phyloP scores from a whole-genome alignment of 2,888 invertebrate genomes.

The Caenorhabditis drosophilae region DNA sequence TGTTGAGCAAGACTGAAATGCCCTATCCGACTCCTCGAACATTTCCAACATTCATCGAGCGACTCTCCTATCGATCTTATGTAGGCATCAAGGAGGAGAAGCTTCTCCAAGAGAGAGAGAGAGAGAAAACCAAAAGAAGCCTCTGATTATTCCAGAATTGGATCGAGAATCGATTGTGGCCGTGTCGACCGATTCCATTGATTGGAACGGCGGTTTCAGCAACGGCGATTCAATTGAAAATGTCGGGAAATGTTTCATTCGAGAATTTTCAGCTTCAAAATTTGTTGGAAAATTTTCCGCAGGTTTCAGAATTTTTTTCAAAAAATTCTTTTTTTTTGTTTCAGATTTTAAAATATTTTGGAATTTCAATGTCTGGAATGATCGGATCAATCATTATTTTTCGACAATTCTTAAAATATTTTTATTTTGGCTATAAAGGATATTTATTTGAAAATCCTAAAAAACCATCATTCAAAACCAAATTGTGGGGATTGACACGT shows the following conservation, averaged over 20 bases:
- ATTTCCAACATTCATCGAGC: neutral
- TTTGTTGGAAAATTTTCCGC: conserved; percentile 6
- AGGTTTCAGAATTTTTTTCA: neutral
- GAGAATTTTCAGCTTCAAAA: conserved; percentile 16
- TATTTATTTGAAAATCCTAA: conserved; percentile 62
- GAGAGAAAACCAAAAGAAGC: no score
- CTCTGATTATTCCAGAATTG: conserved; percentile 30
- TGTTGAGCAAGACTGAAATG: neutral
- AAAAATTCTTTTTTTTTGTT: neutral
- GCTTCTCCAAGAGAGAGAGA: no score
- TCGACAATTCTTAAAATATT: conserved; percentile 49
- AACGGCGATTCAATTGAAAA: conserved; percentile 34
- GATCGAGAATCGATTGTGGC: conserved; percentile 51
- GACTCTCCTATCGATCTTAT: conserved; percentile 34
- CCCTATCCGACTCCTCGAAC: neutral
- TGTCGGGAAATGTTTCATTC: conserved; percentile 24
- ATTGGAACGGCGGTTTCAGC: conserved; percentile 27
- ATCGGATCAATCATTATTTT: conserved; percentile 42
- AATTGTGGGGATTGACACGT: conserved; percentile 50
- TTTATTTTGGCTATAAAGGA: conserved; percentile 64
- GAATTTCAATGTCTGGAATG: conserved; percentile 18
- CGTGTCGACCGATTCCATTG: conserved; percentile 38
- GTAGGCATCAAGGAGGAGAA: conserved; percentile 18
- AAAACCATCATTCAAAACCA: conserved; percentile 57
- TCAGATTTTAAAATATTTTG: conserved; percentile 17